A percentile compares a stretch with the other conserved stretches of the same genome.
Evolutionary conservation across 2,113 vertebrate genomes (phyloP).

Genomic region (Syrmaticus mikado): DNA sequence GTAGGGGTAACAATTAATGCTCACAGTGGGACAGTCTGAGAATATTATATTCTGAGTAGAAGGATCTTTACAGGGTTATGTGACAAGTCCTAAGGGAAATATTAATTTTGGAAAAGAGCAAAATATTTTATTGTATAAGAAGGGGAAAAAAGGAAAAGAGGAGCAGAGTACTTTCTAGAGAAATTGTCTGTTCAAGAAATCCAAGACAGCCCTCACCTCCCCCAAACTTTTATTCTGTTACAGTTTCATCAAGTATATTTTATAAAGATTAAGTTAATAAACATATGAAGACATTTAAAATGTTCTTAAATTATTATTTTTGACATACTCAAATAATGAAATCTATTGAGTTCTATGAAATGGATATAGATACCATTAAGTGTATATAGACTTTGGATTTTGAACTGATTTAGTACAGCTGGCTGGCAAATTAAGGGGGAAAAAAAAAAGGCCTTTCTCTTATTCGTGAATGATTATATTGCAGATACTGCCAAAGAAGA

Average conservation of each 20-base stretch:
- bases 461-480: background rate
- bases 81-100: background rate
- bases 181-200: background rate
- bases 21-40: background rate
- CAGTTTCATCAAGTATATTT: background rate
- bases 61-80: background rate
- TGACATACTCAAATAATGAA: background rate
- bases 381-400: background rate
- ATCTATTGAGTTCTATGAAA: background rate
- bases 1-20: background rate
- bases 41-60: background rate
- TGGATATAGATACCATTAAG: background rate
- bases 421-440: background rate
- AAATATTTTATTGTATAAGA: background rate
- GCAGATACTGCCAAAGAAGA: background rate
- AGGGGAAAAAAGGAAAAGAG: background rate
- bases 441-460: background rate
- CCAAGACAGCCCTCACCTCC: background rate
- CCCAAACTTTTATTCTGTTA: background rate
- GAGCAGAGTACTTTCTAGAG: background rate
- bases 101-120: background rate
- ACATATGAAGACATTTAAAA: background rate
- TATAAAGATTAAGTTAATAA: background rate
- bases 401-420: background rate
- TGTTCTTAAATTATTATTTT: background rate